These are phyloP conservation scores for Ceratina australensis DNA, from an alignment of 1,140 invertebrate genomes.

Conservation along the genomic window DNA sequence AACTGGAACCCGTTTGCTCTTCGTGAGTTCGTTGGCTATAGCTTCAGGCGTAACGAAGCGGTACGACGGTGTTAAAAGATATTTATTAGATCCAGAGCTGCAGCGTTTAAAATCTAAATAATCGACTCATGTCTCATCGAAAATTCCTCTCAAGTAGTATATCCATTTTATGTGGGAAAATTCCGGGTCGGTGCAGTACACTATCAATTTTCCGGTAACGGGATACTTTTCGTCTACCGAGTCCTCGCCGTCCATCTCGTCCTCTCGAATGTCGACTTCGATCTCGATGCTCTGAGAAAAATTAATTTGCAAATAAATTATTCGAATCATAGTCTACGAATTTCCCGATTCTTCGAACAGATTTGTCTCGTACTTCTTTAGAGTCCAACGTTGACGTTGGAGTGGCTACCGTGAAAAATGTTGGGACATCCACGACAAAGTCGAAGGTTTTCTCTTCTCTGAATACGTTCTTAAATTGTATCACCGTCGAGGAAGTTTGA, in stretches of 20 bases:
- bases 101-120: not conserved
- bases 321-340: too few relatives aligned
- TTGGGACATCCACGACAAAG: constrained; percentile 47
- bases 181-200: constrained; percentile 50
- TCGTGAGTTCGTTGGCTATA: too few relatives aligned
- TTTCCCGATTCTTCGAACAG: not conserved
- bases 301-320: constrained; percentile 4
- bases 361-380: constrained; percentile 50
- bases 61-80: too few relatives aligned
- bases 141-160: constrained; percentile 65
- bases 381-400: constrained; percentile 35
- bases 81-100: not conserved
- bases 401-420: constrained; percentile 37
- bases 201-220: constrained; percentile 57
- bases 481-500: constrained; percentile 13
- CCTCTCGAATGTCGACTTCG: not conserved
- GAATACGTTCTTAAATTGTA: constrained; percentile 66
- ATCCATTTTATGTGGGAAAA: constrained; percentile 59
- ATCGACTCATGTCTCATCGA: not conserved
- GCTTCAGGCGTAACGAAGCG: not conserved
- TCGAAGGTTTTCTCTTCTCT: constrained; percentile 53
- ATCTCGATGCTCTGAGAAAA: constrained; percentile 39
- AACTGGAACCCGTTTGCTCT: not conserved
- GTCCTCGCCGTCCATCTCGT: not conserved
- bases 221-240: constrained; percentile 28